Evolutionary conservation across 2,113 vertebrate species (phyloP), one percentile per base, ranked within the genome.

Genomic region (Colistium nudipinnis): DNA sequence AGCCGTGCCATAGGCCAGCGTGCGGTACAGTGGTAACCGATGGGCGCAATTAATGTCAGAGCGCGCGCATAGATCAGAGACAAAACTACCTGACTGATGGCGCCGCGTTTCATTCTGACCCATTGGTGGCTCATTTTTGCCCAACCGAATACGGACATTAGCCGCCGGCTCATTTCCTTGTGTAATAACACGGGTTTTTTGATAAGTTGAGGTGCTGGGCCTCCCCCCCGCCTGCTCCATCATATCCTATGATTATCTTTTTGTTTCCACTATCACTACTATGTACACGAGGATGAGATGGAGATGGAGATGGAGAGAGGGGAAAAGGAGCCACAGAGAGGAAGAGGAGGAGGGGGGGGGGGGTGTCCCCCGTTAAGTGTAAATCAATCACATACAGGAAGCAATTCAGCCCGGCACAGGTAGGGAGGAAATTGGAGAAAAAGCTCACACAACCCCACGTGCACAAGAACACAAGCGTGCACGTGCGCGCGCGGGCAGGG

Each of bases 381-480:
- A 68, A 86, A 88, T 90, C 86, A 89, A 88, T 89, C 87, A 87
- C 56, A 52, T 4, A 38, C 73, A 82, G 84, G 83, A 91, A 89
- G 83, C 81, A 80, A 83, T 85, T 74, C 66, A 65, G 69, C 1
- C 69, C 43, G 65, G 65, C 59, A 84, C 69, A 85, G 87, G 82
- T 87, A 80, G 63, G 76, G 63, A 88, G 88, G 87, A 89, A 91
- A 89, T 90, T 80, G 81, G 80, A 87, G 67, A 69, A 13, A 83
- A 36, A 38, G 28, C 17, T 41, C 38, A 73, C 38, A 35, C 36
- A 24, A 31, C 33, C 17, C 33, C 38, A 70, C 31, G 27, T 43
- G 24, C 3, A 2, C 14, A 38, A 39, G 30, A 54, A 62, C 57
- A 71, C 59, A 75, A 44, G 27, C 11, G 19, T 28, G 28, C 43